Evolutionary conservation across 2,797 vertebrate species (phyloP), one percentile per base, ranked within the genome.

Genomic region (Centroberyx gerrardi): DNA sequence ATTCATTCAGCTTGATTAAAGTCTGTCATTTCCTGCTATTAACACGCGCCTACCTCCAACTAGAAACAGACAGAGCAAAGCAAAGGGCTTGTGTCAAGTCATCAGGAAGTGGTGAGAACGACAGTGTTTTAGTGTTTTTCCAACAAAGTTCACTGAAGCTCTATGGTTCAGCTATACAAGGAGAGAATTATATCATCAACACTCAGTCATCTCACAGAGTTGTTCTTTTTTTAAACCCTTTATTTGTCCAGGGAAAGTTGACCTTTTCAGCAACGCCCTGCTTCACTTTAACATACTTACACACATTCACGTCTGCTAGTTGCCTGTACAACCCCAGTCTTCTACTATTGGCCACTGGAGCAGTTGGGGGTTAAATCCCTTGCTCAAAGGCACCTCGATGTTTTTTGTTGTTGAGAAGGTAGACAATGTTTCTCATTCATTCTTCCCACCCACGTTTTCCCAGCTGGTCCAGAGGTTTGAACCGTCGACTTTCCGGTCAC

Each of bases 11-110:
- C 68, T 79, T 78, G 88, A 94, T 93, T 92, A 92, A 93, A 91
- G 90, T 87, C 87, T 84, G 85, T 89, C 86, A 85, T 93, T 94
- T 94, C 93, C 93, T 94, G 91, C 90, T 78, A 91, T 92, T 94
- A 92, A 90, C 87, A 78, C 68, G 78, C 80, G 86, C 80, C 83
- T 74, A 78, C 89, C 82, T 90, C 83, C 76, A 62, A 85, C 87
- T 61, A 82, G 80, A 71, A 86, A 83, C 66, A 65, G 70, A 59
- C 74, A 38, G 79, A 70, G 86, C 78, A 83, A 87, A 84, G 87
- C 78, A 63, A 56, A 64, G 46, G 44, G n/a, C 15, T 53, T 27
- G 28, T 62, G 38, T 68, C 28, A 53, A 71, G 63, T 83, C 83
- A 79, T 76, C 87, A 92, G 88, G 91, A 92, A 91, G 89, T 83